Evolutionary conservation across 1,140 invertebrate genomes (phyloP), one percentile per base, ranked within the genome.

Genomic region (Papilio helenus): DNA sequence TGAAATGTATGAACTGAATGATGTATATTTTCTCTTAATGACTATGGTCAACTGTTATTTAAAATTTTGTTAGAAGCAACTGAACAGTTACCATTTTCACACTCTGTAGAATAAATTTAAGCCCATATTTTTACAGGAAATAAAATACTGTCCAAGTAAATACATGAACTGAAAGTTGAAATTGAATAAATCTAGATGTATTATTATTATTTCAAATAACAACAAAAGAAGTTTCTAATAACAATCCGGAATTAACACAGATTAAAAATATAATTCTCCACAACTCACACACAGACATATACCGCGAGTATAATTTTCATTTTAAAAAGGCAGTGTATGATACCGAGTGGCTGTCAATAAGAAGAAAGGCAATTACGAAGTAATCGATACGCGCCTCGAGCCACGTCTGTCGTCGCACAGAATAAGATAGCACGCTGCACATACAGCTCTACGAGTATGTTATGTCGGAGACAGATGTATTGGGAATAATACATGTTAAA

Each of bases 311-410:
- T 76, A 77, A 68, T 79, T 72, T 72, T 58, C 76, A 82, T 84
- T 80, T 84, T 82, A 80, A 84, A 83, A 46, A 49, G 49, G 42
- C 73, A 44, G 79, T 23, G 3, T 77, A 77, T 65, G 51, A 76
- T 76, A 65, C 61, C 46, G 72, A 39, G 58, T 61, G 81, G 74
- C 49, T 86, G 87, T 87, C 87, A 86, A 86, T 87, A 84, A 85
- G 82, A 84, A 84, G 85, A 84, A 88, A 86, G 86, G 86, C 88
- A 89, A 88, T 89, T 88, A 88, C 84, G 72, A n/a, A 34, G 82
- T 79, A 87, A 89, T 89, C 86, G 86, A 87, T 87, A 86, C 26
- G 77, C 49, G 80, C 58, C 80, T 81, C 58, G 79, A 74, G 80
- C 77, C 78, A 80, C 71, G 81, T 82, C 81, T 82, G 79, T 80